Evolutionary conservation across 2,888 invertebrate genomes (phyloP).

Genomic region (Hirtodrosophila trivittata): DNA sequence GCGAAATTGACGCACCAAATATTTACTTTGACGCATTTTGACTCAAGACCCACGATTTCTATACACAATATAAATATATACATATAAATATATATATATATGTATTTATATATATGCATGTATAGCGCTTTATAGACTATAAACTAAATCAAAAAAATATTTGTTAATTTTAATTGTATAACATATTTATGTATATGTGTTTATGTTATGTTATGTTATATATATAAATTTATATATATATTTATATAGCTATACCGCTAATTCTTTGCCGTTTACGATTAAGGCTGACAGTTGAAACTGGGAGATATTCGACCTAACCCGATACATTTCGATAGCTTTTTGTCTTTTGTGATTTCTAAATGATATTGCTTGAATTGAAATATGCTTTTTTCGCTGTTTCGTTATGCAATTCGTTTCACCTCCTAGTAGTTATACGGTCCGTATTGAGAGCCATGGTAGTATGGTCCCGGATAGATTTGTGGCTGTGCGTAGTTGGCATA

Average conservation of each 20-base stretch:
- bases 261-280: constrained; percentile 33
- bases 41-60: constrained; percentile 61
- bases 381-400: constrained; percentile 27
- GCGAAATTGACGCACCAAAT: constrained; percentile 50
- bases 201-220: constrained; percentile 20
- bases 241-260: constrained; percentile 3
- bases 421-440: constrained; percentile 95
- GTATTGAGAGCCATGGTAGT: constrained; percentile 96
- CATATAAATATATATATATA: constrained; percentile 3
- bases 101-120: constrained; percentile 15
- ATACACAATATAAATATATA: constrained; percentile 38
- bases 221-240: not conserved
- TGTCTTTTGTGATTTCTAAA: constrained; percentile 31
- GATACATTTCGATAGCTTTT: constrained; percentile 15
- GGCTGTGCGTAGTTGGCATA: constrained; percentile 94
- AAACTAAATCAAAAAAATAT: constrained; percentile 58
- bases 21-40: constrained; percentile 57
- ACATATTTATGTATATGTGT: constrained; percentile 9
- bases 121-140: constrained; percentile 44
- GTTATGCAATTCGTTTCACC: constrained; percentile 26
- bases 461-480: constrained; percentile 93
- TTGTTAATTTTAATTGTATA: constrained; percentile 31
- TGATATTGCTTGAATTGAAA: constrained; percentile 36
- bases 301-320: constrained; percentile 20
- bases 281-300: constrained; percentile 36